A percentile compares a stretch with the other conserved stretches of the same genome.
Evolutionary conservation across 2,888 invertebrate genomes (phyloP).

Genomic region (Pedicia rivosa): DNA sequence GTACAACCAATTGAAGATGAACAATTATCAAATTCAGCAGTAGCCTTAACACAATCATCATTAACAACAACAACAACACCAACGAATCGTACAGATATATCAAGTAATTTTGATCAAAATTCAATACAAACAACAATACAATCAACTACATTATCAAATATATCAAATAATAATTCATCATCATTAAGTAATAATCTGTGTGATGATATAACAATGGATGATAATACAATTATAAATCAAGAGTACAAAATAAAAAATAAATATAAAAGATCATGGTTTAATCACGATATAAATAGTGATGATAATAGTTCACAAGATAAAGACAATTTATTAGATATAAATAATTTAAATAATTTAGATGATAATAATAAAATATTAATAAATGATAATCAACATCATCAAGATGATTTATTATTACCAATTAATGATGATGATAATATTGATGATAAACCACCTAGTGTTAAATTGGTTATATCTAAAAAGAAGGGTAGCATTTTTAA

Average conservation of each 20-base stretch:
- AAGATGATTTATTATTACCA: constrained; percentile 13
- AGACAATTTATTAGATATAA: background rate
- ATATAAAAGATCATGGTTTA: constrained; percentile 26
- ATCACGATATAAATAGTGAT: constrained; percentile 12
- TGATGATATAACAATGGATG: background rate
- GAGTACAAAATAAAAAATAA: constrained; percentile 28
- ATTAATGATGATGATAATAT: constrained; percentile 5
- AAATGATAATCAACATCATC: too few relatives aligned
- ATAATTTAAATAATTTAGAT: constrained; percentile 2
- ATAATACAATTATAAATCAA: constrained; percentile 7
- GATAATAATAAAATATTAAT: constrained; percentile 25
- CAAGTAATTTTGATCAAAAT: constrained; percentile 1
- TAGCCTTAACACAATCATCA: background rate
- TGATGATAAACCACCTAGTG: constrained; percentile 38
- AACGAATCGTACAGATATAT: background rate
- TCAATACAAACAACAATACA: background rate
- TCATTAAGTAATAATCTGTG: constrained; percentile 3
- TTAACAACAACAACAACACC: background rate
- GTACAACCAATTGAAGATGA: background rate
- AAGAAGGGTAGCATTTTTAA: constrained; percentile 86
- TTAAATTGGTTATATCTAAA: constrained; percentile 56
- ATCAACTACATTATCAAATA: background rate
- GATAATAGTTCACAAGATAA: constrained; percentile 2
- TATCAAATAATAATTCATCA: background rate
- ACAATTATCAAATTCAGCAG: background rate